These are phyloP conservation scores for Salvelinus sp. DNA, from an alignment of 2,113 vertebrate genomes.

Conservation along the genomic window DNA sequence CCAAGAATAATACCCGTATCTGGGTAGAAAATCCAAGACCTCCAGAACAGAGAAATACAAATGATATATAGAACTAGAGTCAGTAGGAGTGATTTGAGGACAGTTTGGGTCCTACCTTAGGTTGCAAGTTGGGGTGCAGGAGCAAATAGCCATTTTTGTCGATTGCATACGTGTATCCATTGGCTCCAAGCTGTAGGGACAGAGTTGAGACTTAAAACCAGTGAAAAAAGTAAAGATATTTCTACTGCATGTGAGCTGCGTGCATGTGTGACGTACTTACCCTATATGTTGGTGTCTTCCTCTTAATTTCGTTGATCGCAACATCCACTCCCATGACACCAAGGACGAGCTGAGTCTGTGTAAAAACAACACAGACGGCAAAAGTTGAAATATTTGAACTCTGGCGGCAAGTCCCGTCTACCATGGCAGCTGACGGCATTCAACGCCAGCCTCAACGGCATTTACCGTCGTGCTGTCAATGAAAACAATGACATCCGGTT, in stretches of 20 bases:
- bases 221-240: no score
- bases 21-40: not conserved
- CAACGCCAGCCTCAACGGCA: no score
- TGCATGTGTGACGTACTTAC: slow-evolving; percentile 70
- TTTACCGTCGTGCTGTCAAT: no score
- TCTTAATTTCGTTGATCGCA: slow-evolving; percentile 94
- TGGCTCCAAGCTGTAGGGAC: slow-evolving; percentile 87
- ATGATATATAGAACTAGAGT: not conserved
- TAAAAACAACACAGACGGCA: not conserved
- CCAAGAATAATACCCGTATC: not conserved
- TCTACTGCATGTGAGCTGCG: not conserved
- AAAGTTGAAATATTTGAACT: no score
- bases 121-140: slow-evolving; percentile 94
- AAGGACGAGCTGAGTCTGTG: slow-evolving; percentile 94
- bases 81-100: not conserved
- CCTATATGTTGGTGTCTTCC: slow-evolving; percentile 91
- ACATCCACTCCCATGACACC: slow-evolving; percentile 98
- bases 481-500: no score
- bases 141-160: slow-evolving; percentile 97
- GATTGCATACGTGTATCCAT: slow-evolving; percentile 96
- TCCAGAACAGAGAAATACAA: slow-evolving; percentile 3
- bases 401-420: no score
- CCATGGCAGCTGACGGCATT: no score
- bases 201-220: slow-evolving; percentile 7
- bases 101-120: slow-evolving; percentile 77